Evolutionary conservation across 2,113 vertebrate genomes (phyloP), one percentile per base, ranked within the genome.

Genomic region (Boleophthalmus pectinirostris): DNA sequence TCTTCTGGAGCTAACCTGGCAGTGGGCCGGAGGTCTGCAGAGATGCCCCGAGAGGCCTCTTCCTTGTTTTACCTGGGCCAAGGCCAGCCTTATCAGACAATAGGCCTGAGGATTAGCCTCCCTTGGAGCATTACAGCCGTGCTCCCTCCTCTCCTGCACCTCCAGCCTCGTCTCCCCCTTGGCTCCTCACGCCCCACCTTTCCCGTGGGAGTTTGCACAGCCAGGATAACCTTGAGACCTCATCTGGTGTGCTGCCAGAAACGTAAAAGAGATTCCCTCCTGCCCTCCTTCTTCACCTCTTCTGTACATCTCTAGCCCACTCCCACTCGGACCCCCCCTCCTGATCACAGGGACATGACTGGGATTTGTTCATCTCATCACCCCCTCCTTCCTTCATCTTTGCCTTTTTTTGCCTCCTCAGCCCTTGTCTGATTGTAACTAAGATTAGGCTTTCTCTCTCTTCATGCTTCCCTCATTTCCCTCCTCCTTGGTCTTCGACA

Each of bases 131-230:
- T 80, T 73, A 90, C 76, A 87, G 83, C 72, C 81, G 82, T 84
- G 65, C 83, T 86, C 85, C 90, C 86, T 87, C 87, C 90, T 85
- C 83, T 85, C 63, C 82, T 88, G 82, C 86, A 84, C 88, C 86
- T 84, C 83, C 15, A 85, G 83, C 80, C 82, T 82, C 82, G 24
- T 68, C 74, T 66, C 68, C 66, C 66, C 76, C 78, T 78, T 70
- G 82, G 84, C 89, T 85, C 89, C 87, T 89, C 85, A 75, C 85
- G 66, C 81, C 87, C 93, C 92, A 95, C 95, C 94, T 96, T 97
- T 98, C 96, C 96, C 94, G 91, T 96, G 96, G 96, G 96, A 98
- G 96, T 94, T 93, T 25, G 90, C 76, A 80, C 91, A 93, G 89
- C 90, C 89, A 85, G 85, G 92, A 93, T 94, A 95, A 95, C 95